Conservation (phyloP, 2,113 vertebrate genomes). For the Limnothrissa miodon region DNA sequence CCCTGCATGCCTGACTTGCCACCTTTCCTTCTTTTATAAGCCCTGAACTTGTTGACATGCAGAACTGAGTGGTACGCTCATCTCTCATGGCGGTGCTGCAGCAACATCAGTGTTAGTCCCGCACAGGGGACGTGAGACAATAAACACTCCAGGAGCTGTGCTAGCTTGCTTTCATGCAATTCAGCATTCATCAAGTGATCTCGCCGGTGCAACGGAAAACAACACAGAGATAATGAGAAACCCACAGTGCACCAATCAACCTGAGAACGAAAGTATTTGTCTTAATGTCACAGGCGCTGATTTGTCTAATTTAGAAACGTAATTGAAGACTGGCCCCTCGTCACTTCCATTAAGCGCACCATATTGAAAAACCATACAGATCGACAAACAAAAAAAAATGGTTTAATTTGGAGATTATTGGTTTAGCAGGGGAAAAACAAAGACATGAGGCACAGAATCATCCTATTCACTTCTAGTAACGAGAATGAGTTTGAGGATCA, state of each 20-base stretch:
- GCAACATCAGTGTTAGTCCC: neutral
- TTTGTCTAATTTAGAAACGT: neutral
- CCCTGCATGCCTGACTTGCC: neutral
- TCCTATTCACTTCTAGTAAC: neutral
- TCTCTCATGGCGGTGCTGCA: neutral
- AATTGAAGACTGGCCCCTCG: neutral
- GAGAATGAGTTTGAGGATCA: neutral
- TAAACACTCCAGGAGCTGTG: neutral
- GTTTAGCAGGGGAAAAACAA: neutral
- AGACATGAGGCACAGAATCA: neutral
- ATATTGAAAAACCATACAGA: neutral
- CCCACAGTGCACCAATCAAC: slow-evolving; percentile 15
- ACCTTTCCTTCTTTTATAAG: neutral
- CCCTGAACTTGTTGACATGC: neutral
- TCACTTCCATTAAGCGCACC: neutral
- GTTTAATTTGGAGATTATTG: neutral
- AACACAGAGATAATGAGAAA: neutral
- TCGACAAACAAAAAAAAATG: neutral
- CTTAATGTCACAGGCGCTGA: neutral
- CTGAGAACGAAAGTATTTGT: neutral
- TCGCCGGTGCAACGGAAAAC: neutral
- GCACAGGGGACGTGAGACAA: neutral
- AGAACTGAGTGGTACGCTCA: neutral
- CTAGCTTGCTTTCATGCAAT: neutral
- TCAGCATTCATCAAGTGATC: neutral